These are phyloP conservation scores for Epizoanthus scotinus DNA, from an alignment of 92 coral and sea anemone species.

Conservation along the genomic window DNA sequence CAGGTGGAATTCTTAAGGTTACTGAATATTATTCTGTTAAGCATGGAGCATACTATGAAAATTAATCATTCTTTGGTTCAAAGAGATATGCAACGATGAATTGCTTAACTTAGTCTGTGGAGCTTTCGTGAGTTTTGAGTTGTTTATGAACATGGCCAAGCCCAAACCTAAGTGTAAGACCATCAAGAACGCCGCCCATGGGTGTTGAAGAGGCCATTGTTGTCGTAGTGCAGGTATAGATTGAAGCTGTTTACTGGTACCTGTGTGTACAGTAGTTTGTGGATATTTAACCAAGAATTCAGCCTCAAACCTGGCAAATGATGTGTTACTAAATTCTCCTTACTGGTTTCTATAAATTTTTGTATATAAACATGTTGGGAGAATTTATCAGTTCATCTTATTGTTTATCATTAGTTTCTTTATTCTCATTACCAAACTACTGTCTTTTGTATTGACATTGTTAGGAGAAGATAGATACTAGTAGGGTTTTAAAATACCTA, in stretches of 20 bases:
- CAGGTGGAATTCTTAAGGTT: constrained; percentile 1
- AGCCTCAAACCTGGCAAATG: too few relatives aligned
- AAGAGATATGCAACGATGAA: neutral
- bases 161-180: neutral
- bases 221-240: neutral
- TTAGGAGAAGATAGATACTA: too few relatives aligned
- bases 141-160: neutral
- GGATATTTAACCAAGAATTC: neutral
- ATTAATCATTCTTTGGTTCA: neutral
- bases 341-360: too few relatives aligned
- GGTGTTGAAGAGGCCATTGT: constrained; percentile 24
- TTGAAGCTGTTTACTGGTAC: constrained; percentile 9
- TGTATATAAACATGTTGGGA: too few relatives aligned
- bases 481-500: too few relatives aligned
- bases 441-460: too few relatives aligned
- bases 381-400: too few relatives aligned
- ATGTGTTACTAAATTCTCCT: too few relatives aligned
- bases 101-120: neutral
- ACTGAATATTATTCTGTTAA: neutral
- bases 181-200: neutral
- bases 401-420: too few relatives aligned
- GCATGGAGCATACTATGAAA: neutral
- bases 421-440: too few relatives aligned
- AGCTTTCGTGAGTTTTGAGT: neutral
- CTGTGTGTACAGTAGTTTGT: constrained; percentile 20